Evolutionary conservation across 2,797 vertebrate species (phyloP).

Genomic region (Sebastes itinus): DNA sequence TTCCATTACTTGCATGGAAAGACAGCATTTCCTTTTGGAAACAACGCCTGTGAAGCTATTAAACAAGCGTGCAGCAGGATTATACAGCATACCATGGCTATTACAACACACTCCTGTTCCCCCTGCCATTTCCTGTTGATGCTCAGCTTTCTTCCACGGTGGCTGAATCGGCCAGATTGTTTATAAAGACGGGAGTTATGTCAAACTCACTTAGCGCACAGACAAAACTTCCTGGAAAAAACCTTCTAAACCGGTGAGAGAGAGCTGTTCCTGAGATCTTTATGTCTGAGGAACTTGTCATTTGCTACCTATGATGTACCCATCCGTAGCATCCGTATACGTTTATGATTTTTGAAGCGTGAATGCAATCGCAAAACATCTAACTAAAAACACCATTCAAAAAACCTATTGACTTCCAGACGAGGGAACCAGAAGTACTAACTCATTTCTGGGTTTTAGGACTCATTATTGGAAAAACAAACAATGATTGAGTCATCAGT

Average conservation of each 20-base stretch:
- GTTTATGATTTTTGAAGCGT: too few species aligned
- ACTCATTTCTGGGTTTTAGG: too few species aligned
- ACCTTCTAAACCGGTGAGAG: neutral
- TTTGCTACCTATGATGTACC: neutral
- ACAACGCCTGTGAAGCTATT: conserved; percentile 47
- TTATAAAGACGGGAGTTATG: conserved; percentile 22
- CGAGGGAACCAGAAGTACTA: too few species aligned
- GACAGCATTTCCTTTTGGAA: conserved; percentile 50
- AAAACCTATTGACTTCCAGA: too few species aligned
- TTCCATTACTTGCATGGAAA: conserved; percentile 39
- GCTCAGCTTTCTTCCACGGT: conserved; percentile 40
- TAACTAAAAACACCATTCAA: too few species aligned
- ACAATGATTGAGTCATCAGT: neutral
- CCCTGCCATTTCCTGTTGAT: conserved; percentile 68
- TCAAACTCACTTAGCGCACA: conserved; percentile 19
- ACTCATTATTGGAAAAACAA: neutral
- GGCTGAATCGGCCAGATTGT: conserved; percentile 2
- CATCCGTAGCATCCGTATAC: too few species aligned
- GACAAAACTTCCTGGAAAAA: neutral
- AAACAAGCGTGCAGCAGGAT: conserved; percentile 67
- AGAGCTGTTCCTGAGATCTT: neutral
- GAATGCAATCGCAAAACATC: too few species aligned
- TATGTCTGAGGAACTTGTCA: neutral
- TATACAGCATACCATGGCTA: conserved; percentile 60
- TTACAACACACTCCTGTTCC: conserved; percentile 58